A percentile compares a stretch with the other conserved stretches of the same genome.
Evolutionary conservation across 2,888 invertebrate species (phyloP).

Genomic region (Tetropium fuscum): DNA sequence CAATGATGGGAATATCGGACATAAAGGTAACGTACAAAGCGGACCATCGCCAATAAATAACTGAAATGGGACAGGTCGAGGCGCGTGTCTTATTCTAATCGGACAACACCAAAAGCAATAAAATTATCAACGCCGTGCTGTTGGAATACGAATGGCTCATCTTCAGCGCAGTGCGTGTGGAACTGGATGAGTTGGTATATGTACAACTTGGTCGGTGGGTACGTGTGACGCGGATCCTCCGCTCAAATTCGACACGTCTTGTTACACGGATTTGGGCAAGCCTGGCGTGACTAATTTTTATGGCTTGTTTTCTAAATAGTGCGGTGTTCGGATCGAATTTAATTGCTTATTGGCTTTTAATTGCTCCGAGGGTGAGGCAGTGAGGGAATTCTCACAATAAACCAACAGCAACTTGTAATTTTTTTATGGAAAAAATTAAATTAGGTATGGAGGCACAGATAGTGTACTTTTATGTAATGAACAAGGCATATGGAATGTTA

Average conservation of each 20-base stretch:
- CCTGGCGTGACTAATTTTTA: slow-evolving; percentile 55
- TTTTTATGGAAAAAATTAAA: too few relatives aligned
- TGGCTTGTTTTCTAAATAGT: slow-evolving; percentile 55
- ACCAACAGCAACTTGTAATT: too few relatives aligned
- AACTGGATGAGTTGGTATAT: slow-evolving; percentile 24
- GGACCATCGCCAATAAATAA: slow-evolving; percentile 54
- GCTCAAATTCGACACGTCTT: slow-evolving; percentile 54
- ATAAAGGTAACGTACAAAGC: slow-evolving; percentile 58
- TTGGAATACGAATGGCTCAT: slow-evolving; percentile 65
- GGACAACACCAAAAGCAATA: slow-evolving; percentile 62
- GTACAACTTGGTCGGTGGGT: slow-evolving; percentile 25
- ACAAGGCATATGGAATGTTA: too few relatives aligned
- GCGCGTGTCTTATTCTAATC: slow-evolving; percentile 63
- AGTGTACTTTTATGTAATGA: too few relatives aligned
- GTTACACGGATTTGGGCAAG: slow-evolving; percentile 55
- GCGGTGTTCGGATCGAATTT: slow-evolving; percentile 50
- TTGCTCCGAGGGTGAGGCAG: slow-evolving; percentile 30
- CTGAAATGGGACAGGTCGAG: slow-evolving; percentile 54
- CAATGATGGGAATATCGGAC: slow-evolving; percentile 58
- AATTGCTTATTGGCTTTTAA: slow-evolving; percentile 43
- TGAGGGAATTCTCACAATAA: slow-evolving; percentile 38
- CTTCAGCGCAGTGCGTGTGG: slow-evolving; percentile 54
- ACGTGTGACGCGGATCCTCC: slow-evolving; percentile 22
- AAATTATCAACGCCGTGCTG: slow-evolving; percentile 65
- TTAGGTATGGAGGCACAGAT: too few relatives aligned